Conservation (phyloP, 2,113 vertebrate genomes). For the Malurus alboscapulatus region DNA sequence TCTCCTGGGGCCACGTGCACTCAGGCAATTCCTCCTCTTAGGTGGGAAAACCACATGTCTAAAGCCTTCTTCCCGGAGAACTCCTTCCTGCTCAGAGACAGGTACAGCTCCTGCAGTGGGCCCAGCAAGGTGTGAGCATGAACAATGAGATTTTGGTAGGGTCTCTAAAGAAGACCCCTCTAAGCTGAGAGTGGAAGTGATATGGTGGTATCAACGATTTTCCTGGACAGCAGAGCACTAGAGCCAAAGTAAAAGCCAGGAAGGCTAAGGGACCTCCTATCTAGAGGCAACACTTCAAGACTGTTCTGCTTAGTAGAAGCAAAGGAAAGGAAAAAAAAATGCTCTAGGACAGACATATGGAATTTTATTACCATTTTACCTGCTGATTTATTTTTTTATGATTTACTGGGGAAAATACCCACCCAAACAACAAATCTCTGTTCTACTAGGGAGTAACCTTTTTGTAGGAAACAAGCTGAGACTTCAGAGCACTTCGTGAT, state of each 20-base stretch:
- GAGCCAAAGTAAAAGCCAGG: not conserved
- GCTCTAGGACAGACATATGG: not conserved
- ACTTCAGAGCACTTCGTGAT: not conserved
- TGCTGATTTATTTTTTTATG: not conserved
- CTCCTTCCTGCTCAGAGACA: not conserved
- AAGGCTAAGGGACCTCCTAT: not conserved
- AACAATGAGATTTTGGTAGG: not conserved
- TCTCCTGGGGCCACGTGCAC: too few species aligned
- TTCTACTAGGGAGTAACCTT: not conserved
- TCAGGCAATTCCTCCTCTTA: not conserved
- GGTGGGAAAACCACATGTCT: not conserved
- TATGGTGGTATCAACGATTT: not conserved
- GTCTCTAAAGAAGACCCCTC: not conserved
- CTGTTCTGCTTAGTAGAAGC: not conserved
- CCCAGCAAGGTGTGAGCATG: not conserved
- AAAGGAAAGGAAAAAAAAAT: not conserved
- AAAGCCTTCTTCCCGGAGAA: not conserved
- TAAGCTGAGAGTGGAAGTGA: not conserved
- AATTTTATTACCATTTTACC: not conserved
- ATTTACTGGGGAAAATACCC: not conserved
- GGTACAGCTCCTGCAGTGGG: not conserved
- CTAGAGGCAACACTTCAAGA: not conserved
- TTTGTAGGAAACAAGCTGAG: not conserved
- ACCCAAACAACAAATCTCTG: not conserved
- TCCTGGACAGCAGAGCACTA: not conserved